These are phyloP conservation scores for Chaetogeoica ovagalla DNA, from an alignment of 2,888 invertebrate species.

Conservation along the genomic window DNA sequence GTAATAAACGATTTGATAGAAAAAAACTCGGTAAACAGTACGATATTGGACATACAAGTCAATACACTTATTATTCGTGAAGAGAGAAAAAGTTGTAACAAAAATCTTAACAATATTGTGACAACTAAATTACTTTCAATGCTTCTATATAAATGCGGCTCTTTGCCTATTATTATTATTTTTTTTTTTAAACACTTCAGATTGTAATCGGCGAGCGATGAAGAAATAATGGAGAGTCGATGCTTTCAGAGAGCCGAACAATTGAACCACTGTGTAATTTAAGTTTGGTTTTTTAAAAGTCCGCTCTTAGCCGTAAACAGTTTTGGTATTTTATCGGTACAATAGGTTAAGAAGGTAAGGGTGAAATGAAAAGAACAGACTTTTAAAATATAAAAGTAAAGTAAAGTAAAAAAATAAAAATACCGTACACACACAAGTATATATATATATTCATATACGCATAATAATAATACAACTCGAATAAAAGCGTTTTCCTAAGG, in stretches of 20 bases:
- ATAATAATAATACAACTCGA: conserved; percentile 25
- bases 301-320: conserved; percentile 26
- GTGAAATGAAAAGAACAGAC: conserved; percentile 26
- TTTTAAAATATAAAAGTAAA: conserved; percentile 44
- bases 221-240: conserved; percentile 34
- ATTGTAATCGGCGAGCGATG: conserved; percentile 4
- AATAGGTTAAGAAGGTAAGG: conserved; percentile 31
- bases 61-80: not conserved
- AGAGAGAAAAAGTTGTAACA: not conserved
- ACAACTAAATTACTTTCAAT: conserved; percentile 30
- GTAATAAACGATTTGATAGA: no score
- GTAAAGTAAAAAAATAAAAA: not conserved
- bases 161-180: not conserved
- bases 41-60: not conserved
- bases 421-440: no score
- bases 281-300: conserved; percentile 48
- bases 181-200: not conserved
- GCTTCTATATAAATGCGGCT: conserved; percentile 1
- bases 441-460: not conserved
- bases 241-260: conserved; percentile 29
- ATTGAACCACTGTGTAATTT: conserved; percentile 46
- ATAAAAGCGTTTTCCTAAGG: conserved; percentile 41
- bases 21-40: not conserved
- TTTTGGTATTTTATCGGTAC: conserved; percentile 39
- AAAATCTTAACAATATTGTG: conserved; percentile 31